Evolutionary conservation across 2,113 vertebrate species (phyloP), one percentile per base, ranked within the genome.

Genomic region (Lophotis ruficrista): DNA sequence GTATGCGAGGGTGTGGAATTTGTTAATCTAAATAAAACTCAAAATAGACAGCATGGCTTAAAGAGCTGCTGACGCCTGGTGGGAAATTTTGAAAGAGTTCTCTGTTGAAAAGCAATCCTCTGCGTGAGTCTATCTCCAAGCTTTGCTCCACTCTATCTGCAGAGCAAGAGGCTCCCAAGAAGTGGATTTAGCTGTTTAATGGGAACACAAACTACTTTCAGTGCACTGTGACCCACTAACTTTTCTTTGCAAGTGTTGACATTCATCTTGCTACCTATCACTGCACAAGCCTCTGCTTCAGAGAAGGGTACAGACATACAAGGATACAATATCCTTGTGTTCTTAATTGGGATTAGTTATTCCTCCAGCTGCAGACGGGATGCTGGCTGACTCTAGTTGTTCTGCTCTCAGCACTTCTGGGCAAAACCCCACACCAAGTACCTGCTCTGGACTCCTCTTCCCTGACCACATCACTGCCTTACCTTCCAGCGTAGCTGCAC

Each of bases 21-120:
- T 98, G 98, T 98, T 98, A 98, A 98, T 98, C 98, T 98, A 98
- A 98, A 98, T 98, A 98, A 98, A 98, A 98, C 98, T 98, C 98
- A 98, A 98, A 98, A 98, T 98, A 98, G 98, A 98, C 97, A 87
- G 37, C 96, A 96, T 27, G 92, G 95, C 76, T 98, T 97, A 93
- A 97, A 97, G 97, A 98, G 97, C 96, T 97, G 98, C 98, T 98
- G 98, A 98, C 97, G 95, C 97, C 97, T 98, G 54, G 75, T 89
- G 22, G 96, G 97, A 97, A 98, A 98, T 88, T 97, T 93, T 71
- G 94, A 97, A 84, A 90, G 91, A 92, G 96, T 95, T 97, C 43
- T 93, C 65, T 96, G 97, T 78, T 95, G 96, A 96, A 45, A 97
- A 96, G 95, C 77, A 89, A 66, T 95, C 94, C 97, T 95, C 90